Evolutionary conservation across 2,113 vertebrate species (phyloP).

Genomic region (Tetrao urogallus): DNA sequence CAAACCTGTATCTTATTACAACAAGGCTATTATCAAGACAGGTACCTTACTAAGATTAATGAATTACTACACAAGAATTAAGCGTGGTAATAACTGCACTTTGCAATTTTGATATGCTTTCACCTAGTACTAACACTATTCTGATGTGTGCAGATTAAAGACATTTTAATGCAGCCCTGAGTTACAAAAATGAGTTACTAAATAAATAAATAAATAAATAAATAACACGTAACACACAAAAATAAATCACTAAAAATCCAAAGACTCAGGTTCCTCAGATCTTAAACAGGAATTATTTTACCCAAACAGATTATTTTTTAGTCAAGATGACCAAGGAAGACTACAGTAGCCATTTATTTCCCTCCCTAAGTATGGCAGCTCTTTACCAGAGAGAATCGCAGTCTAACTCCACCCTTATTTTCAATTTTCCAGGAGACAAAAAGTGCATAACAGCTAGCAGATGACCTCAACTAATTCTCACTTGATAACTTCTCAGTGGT

Average conservation of each 20-base stretch:
- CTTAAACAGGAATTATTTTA: background rate
- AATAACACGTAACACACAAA: background rate
- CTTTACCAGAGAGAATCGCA: background rate
- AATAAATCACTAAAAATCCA: background rate
- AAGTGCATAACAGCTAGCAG: background rate
- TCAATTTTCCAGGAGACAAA: background rate
- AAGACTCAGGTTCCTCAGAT: background rate
- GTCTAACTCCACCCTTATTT: background rate
- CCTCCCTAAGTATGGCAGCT: background rate
- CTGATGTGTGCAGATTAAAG: background rate
- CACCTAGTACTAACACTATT: background rate
- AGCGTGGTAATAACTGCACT: background rate
- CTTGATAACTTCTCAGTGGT: background rate
- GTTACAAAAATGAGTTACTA: background rate
- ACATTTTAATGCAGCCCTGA: background rate
- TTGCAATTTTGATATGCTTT: background rate
- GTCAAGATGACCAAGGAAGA: background rate
- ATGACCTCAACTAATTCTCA: background rate
- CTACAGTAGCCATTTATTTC: background rate
- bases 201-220: background rate
- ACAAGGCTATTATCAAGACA: background rate
- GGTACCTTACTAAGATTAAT: background rate
- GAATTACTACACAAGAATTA: background rate
- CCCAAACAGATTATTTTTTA: background rate
- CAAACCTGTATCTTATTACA: background rate